Base-by-base conservation (phyloP, 1,140 invertebrate species). In the Drosophila carrolli region DNA sequence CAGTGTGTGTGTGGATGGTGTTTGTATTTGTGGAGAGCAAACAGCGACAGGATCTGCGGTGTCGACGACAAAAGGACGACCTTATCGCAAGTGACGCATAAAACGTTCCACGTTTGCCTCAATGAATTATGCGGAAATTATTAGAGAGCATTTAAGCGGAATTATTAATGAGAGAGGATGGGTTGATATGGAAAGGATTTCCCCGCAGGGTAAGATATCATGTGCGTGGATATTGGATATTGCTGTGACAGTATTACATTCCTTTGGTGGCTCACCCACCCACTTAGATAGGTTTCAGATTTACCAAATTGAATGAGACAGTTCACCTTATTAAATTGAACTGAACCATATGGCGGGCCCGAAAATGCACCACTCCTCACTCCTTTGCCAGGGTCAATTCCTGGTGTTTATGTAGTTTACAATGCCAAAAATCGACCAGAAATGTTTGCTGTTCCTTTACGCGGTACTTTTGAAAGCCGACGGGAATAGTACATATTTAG, bases 121-220 rank as follows among this genome's bases (percentile, higher is more conserved):
- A 63, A 89, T 84, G 84, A 89, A 84, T 89, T 89, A 89, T 89
- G 84, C 84, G 84, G 84, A 89, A 89, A 89, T 89, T 83, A 89
- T 89, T 89, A 89, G 84, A 89, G 83, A 89, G 80, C 84, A 83
- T 89, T 89, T 89, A 89, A 81, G 84, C 80, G 77, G 85, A 89
- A 89, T 89, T 89, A 89, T 89, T 84, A 89, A 89, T 89, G 70
- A 84, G 78, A 9, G 23, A 46, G 53, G 71, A 62, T 38, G 62
- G 54, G n/a, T 23, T 23, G 23, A 37, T 9, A 23, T 10, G 11
- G 13, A 38, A 23, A 27, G 35, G 9, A 29, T n/a, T 38, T 59
- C 29, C 35, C 10, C 44, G 11, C 23, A n/a, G 11, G 29, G 7
- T 44, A 41, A 60, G 54, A 37, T 75, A 53, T 66, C 41, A 41